Base-by-base conservation (phyloP, 2,113 vertebrate genomes). In the Gnathonemus longibarbis region DNA sequence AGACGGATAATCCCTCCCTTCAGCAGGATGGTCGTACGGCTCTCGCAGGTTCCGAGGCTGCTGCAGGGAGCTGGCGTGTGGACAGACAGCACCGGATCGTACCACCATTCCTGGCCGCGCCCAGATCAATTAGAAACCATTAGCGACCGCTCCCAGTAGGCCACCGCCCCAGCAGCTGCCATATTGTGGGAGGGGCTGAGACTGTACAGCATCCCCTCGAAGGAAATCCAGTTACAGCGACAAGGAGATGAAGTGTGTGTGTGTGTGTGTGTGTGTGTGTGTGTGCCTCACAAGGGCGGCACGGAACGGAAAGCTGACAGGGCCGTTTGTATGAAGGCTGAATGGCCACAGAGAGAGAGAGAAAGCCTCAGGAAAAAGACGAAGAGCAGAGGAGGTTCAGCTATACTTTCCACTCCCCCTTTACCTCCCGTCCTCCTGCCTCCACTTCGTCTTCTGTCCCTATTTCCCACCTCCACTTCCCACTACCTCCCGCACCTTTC, bases 141-240 rank as follows among this genome's bases (percentile, higher is more conserved):
- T 94, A 94, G 31, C 17, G 91, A 89, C 91, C 58, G 92, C 89
- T 93, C 93, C 89, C 93, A 77, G 70, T 8, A 91, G 93, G 89
- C 93, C 94, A 92, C 92, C 91, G 91, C 48, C 80, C 91, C 93
- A 90, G 91, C 93, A 89, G 92, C 93, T 92, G 92, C 92, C 91
- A 91, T 91, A 19, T 91, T 92, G 91, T 89, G 92, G 91, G 92
- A 90, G 74, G 93, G 89, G 93, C 90, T 88, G 88, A 45, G 15
- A 74, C 35, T 49, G 90, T 88, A 90, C 8, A 11, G 92, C 91
- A 92, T 92, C 87, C 90, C 89, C 88, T 90, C 89, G 56, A 90
- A 93, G 84, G 91, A 92, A 90, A 90, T 94, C 92, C 53, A 92
- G 94, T 95, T 94, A 92, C 93, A 96, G 95, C 94, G 95, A 93